Evolutionary conservation across 1,140 invertebrate species (phyloP).

Genomic region (Rhagoletis pomonella): DNA sequence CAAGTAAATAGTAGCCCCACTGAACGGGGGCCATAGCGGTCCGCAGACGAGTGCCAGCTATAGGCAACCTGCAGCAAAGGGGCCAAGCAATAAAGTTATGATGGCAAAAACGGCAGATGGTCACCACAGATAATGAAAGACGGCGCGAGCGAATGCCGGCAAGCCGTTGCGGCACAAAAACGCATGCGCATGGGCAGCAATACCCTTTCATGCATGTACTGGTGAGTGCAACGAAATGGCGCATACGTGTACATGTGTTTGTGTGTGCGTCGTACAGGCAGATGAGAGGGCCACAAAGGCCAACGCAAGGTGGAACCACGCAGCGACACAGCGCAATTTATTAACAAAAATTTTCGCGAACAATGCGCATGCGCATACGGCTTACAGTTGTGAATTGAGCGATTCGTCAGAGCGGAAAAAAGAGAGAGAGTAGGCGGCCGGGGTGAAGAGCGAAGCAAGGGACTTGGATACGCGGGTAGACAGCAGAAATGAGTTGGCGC

Average conservation of each 20-base stretch:
- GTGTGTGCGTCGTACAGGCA: background rate
- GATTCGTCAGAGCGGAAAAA: background rate
- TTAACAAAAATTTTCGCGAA: slow-evolving; percentile 34
- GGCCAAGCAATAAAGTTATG: slow-evolving; percentile 38
- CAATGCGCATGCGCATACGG: slow-evolving; percentile 11
- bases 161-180: background rate
- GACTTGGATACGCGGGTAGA: background rate
- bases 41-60: background rate
- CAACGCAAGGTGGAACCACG: slow-evolving; percentile 40
- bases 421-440: background rate
- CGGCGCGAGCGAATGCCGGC: slow-evolving; percentile 1
- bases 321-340: slow-evolving; percentile 11
- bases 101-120: slow-evolving; percentile 52
- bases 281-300: background rate
- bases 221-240: background rate
- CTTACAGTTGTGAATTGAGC: slow-evolving; percentile 12
- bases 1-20: background rate
- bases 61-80: background rate
- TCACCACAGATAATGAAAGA: slow-evolving; percentile 47
- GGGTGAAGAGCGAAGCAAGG: background rate
- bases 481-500: slow-evolving; percentile 36
- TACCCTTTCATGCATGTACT: background rate
- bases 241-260: too few species aligned
- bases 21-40: background rate
- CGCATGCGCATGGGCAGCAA: background rate